These are phyloP conservation scores for Erinaceus europaeus DNA, from an alignment of 2,113 vertebrate species.

Conservation along the genomic window DNA sequence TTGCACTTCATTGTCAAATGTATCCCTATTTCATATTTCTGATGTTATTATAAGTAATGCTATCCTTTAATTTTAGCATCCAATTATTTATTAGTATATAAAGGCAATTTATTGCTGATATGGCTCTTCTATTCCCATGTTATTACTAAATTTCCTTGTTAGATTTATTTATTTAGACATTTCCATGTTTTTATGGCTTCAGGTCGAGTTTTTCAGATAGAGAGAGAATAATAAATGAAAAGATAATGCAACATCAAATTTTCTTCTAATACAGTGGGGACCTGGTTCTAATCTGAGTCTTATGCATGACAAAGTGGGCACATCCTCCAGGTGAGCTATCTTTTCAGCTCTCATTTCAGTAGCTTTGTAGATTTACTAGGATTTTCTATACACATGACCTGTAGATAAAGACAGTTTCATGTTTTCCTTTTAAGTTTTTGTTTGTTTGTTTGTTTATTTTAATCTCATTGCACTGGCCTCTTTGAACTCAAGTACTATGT, in stretches of 20 bases:
- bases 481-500: neutral
- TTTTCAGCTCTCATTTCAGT: neutral
- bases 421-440: neutral
- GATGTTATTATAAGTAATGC: neutral
- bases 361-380: neutral
- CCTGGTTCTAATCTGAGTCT: too few species aligned
- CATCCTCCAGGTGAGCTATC: neutral
- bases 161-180: neutral
- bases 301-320: too few species aligned
- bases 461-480: neutral
- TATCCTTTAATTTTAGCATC: neutral
- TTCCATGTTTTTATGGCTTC: too few species aligned
- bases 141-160: neutral
- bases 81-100: neutral
- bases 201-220: neutral
- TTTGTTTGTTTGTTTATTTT: neutral
- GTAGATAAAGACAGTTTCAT: neutral
- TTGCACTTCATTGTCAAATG: neutral
- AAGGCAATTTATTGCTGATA: too few species aligned
- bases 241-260: neutral
- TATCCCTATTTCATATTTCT: neutral
- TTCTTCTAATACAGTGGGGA: too few species aligned
- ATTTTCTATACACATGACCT: neutral
- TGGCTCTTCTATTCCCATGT: too few species aligned
- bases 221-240: neutral